phyloP scores from a whole-genome alignment of 2,113 vertebrate species.

The Albula glossodonta region DNA sequence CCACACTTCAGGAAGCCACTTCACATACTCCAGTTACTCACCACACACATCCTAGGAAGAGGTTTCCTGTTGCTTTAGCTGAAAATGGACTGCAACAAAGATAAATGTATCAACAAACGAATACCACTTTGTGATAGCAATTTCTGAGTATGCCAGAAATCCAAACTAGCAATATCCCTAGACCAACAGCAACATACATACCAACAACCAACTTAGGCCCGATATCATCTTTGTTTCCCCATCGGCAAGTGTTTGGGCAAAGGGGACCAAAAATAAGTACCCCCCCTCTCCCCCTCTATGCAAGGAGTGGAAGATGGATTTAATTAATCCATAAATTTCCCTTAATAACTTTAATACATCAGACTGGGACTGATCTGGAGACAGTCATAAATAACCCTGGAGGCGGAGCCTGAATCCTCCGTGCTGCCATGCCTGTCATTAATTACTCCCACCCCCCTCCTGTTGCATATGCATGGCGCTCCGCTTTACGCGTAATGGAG shows the following conservation, averaged over 20 bases:
- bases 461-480: neutral
- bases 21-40: neutral
- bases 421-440: neutral
- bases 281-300: constrained; percentile 19
- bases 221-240: constrained; percentile 1
- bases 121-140: too few species aligned
- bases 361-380: constrained; percentile 5
- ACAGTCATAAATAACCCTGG: neutral
- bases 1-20: neutral
- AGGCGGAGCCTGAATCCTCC: neutral
- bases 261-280: neutral
- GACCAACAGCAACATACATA: neutral
- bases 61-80: neutral
- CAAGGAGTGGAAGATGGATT: constrained; percentile 36
- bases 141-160: neutral
- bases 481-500: constrained; percentile 5
- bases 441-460: neutral
- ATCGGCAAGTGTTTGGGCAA: constrained; percentile 28
- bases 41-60: too few species aligned
- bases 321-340: constrained; percentile 44
- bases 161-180: neutral
- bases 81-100: neutral
- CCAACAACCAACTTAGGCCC: too few species aligned
- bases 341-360: constrained; percentile 42
- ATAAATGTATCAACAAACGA: neutral